A percentile compares a stretch with the other conserved stretches of the same genome.
Evolutionary conservation across 2,888 invertebrate species (phyloP).

Genomic region (Ophion obscuratus): DNA sequence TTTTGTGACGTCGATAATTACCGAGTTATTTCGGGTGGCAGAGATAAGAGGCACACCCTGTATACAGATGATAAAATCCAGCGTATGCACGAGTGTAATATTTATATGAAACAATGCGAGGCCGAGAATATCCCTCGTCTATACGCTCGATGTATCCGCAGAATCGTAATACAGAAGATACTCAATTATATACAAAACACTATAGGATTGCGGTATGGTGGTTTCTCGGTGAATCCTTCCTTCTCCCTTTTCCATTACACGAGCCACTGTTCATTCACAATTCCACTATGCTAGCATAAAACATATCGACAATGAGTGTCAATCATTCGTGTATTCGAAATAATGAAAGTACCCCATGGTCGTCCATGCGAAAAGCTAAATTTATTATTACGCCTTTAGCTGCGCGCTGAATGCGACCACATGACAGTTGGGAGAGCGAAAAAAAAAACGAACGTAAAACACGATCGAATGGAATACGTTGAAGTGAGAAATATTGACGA

Average conservation of each 20-base stretch:
- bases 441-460: no score
- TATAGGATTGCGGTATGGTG: conserved; percentile 36
- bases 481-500: no score
- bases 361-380: conserved; percentile 13
- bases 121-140: conserved; percentile 20
- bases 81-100: conserved; percentile 19
- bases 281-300: conserved; percentile 1
- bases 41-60: not conserved
- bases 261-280: not conserved
- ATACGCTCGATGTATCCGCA: conserved; percentile 25
- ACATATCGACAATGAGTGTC: conserved; percentile 56
- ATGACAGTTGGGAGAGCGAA: not conserved
- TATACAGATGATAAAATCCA: conserved; percentile 8
- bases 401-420: not conserved
- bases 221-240: conserved; percentile 25
- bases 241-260: not conserved
- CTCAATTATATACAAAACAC: conserved; percentile 22
- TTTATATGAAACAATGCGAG: conserved; percentile 36
- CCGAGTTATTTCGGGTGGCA: no score
- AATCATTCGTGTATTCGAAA: conserved; percentile 50
- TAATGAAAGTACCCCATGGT: conserved; percentile 37
- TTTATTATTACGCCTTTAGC: conserved; percentile 17
- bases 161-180: conserved; percentile 33
- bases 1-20: no score
- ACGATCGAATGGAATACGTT: no score